Evolutionary conservation across 2,113 vertebrate genomes (phyloP), one percentile per base, ranked within the genome.

Genomic region (Etheostoma spectabile): DNA sequence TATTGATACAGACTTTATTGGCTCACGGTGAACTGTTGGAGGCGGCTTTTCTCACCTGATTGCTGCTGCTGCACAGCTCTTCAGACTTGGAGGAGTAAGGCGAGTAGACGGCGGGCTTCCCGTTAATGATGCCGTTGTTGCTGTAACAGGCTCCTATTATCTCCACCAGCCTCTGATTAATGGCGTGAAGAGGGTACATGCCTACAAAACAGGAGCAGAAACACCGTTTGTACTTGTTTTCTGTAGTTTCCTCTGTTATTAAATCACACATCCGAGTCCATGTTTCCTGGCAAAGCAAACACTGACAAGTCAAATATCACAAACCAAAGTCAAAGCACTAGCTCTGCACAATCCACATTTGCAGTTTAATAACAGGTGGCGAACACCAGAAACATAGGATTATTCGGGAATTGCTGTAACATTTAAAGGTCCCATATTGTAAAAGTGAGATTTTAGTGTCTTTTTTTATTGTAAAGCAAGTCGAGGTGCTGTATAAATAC

Each of bases 71-170:
- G 87, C 94, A 95, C 18, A 86, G 85, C 0, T 92, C 65, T 0
- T 86, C 72, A 7, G 88, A 53, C 61, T 86, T 94, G 61, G 88
- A 86, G 0, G 93, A 86, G 88, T 99, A 99, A 3, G 98, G 97
- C 24, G 96, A 95, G 83, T 96, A 97, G 91, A 98, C 97, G 0
- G 91, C 88, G 0, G 85, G 69, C 0, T 68, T 94, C 5, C 42
- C 22, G 4, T 91, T 22, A 38, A 94, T 92, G 38, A 88, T 33
- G 38, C 93, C 85, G 1, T 65, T 4, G 24, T 83, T 5, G 51
- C 73, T 95, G 92, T 99, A 99, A 90, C 98, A 99, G 55, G 95
- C 92, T 0, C 92, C 91, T 4, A 97, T 93, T 73, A 95, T 96
- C 48, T 94, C 77, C 86, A 96, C 93, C 89, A 99, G 95, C 85